Conservation (phyloP, 2,888 invertebrate species). For the Pachycephus smyrnensis region DNA sequence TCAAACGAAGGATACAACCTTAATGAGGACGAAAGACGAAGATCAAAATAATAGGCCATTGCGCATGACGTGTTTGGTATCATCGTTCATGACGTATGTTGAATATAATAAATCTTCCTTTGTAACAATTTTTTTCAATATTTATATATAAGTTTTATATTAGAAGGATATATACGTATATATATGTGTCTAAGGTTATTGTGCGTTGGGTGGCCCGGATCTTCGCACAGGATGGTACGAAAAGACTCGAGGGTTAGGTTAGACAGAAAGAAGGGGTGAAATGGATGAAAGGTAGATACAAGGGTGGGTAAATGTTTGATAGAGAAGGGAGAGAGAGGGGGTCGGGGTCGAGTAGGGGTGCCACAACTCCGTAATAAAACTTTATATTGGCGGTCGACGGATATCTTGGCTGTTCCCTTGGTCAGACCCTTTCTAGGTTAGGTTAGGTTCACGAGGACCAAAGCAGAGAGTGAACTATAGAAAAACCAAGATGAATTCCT, state of each 20-base stretch:
- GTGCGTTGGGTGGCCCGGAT: background rate
- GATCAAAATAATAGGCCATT: background rate
- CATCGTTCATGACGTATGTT: background rate
- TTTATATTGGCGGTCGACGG: constrained; percentile 29
- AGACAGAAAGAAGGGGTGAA: background rate
- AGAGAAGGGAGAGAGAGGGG: background rate
- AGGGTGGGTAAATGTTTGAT: background rate
- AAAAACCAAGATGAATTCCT: background rate
- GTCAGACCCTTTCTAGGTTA: background rate
- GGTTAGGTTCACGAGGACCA: background rate
- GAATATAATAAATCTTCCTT: background rate
- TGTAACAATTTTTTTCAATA: background rate
- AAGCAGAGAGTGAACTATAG: background rate
- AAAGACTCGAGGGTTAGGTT: background rate
- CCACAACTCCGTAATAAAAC: constrained; percentile 35
- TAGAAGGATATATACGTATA: background rate
- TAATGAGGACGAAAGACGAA: background rate
- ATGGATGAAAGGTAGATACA: background rate
- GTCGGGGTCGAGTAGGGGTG: constrained; percentile 1
- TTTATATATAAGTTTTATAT: background rate
- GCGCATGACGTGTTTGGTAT: background rate
- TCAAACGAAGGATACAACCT: background rate
- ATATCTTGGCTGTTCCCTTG: background rate
- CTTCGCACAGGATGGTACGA: background rate
- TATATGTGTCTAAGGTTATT: background rate